Percentiles rank a stretch among this genome's conserved stretches.
Evolutionary conservation across 2,888 invertebrate species (phyloP).

Genomic region (Aromia moschata): DNA sequence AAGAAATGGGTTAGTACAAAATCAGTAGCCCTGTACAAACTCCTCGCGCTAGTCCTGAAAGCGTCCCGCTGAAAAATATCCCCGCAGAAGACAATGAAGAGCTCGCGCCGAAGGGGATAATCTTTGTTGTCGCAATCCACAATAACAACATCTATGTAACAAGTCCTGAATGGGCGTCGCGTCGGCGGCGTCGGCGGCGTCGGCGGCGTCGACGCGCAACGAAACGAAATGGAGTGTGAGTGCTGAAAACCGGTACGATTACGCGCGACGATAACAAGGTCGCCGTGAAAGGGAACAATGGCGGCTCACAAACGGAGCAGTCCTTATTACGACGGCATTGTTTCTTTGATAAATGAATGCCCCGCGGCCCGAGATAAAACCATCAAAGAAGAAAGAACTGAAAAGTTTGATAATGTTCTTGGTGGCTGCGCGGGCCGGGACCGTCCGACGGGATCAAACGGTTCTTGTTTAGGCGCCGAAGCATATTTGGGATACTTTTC

Average conservation of each 20-base stretch:
- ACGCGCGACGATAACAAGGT: constrained; percentile 52
- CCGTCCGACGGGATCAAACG: constrained; percentile 41
- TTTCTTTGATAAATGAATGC: constrained; percentile 61
- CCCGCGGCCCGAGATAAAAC: constrained; percentile 58
- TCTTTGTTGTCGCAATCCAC: constrained; percentile 34
- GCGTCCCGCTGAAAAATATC: constrained; percentile 32
- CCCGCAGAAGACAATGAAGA: constrained; percentile 15
- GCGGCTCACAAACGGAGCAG: constrained; percentile 53
- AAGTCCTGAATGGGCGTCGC: constrained; percentile 24
- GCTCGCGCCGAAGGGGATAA: constrained; percentile 27
- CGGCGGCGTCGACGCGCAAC: constrained; percentile 28
- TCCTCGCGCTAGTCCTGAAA: too few species aligned
- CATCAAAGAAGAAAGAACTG: constrained; percentile 56
- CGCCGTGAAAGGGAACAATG: constrained; percentile 54
- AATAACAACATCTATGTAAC: constrained; percentile 33
- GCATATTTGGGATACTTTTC: constrained; percentile 21
- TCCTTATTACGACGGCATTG: constrained; percentile 59
- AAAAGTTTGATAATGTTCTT: constrained; percentile 53
- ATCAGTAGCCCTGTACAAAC: too few species aligned
- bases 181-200: too few species aligned
- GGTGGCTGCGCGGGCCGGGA: constrained; percentile 35
- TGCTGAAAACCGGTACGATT: constrained; percentile 42
- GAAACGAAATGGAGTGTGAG: constrained; percentile 45
- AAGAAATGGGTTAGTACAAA: too few species aligned
- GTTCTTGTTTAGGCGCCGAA: constrained; percentile 17